Evolutionary conservation across 2,113 vertebrate genomes (phyloP), one percentile per base, ranked within the genome.

Genomic region (Ptyas mucosa): DNA sequence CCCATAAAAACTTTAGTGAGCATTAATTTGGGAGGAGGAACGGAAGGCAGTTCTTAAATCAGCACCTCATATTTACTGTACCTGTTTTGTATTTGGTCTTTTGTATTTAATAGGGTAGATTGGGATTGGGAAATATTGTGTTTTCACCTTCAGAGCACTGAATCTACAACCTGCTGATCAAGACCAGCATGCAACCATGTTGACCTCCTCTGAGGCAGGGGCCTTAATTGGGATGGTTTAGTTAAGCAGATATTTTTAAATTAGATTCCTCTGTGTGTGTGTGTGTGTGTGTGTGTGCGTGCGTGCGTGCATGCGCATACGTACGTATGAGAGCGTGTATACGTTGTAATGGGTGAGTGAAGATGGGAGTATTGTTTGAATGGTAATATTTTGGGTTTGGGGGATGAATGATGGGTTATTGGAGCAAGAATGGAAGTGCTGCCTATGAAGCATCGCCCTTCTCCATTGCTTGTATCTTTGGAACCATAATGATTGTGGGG

Each of bases 111-210:
- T 90, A n/a, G 12, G 1, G 61, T 86, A 24, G 89, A 54, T n/a
- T 51, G 29, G 0, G 88, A 10, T 58, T 21, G 43, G 75, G 91
- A 52, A 91, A 69, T 53, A 81, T 89, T 94, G 26, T 61, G 87
- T 7, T 21, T 86, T 91, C 91, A 88, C 89, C 61, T 90, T 87
- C 51, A 1, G 49, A 10, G 81, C 92, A 58, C 92, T 54, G 90
- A 94, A 57, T 0, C 61, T 88, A 85, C 90, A 57, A 88, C 89
- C 95, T 39, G 93, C 93, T 88, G 93, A 92, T 92, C 75, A 10
- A 29, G 91, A 57, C 52, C 94, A 69, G 94, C 57, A 8, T 4
- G 86, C 1, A 34, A 57, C 39, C 85, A 23, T 1, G 89, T 58
- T 81, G 57, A 0, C 20, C 52, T 94, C 18, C 12, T 61, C n/a